Base-by-base conservation (phyloP, 1,140 invertebrate genomes). In the Calephelis virginiensis region DNA sequence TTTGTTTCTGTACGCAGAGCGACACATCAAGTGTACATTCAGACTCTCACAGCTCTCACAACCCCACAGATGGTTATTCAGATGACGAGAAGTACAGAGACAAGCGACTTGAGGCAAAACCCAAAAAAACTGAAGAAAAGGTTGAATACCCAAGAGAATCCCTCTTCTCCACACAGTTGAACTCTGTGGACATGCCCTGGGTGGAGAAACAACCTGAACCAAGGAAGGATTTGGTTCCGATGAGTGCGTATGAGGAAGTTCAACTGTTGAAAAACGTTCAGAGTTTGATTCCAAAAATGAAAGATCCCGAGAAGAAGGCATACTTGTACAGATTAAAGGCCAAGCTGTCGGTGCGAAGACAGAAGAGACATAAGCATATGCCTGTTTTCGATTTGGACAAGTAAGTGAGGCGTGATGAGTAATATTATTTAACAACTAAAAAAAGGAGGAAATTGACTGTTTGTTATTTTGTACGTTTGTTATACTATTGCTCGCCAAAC, bases 321-420 rank as follows among this genome's bases (percentile, higher is more conserved):
- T 64, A 81, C 6, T 66, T 91, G 61, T 69, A 71, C 28, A 67
- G 82, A 10, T 56, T 89, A 45, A 79, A 68, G 13, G 86, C 88
- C 0, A 89, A 86, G 43, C 60, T 91, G 13, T 69, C 82, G 8
- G 43, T 91, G 28, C 63, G 86, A 7, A 81, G 85, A 40, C 48
- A 85, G 14, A 89, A 91, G 68, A 73, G 89, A 14, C 86, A 89
- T 69, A 87, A 87, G 17, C 85, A 85, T 71, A 65, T 89, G 64
- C 84, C 86, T 0, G 56, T 89, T 5, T 91, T 91, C 64, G 85
- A 89, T 74, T 69, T 91, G 38, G 88, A 89, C 40, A 89, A 86
- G 86, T 89, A 60, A 80, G 82, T 68, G 3, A 8, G 9, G 9
- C 48, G 53, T 14, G 13, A 63, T 4, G 28, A 1, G 28, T 28